A percentile compares a stretch with the other conserved stretches of the same genome.
phyloP scores from a whole-genome alignment of 2,888 invertebrate genomes.

The Yponomeuta cagnagella region DNA sequence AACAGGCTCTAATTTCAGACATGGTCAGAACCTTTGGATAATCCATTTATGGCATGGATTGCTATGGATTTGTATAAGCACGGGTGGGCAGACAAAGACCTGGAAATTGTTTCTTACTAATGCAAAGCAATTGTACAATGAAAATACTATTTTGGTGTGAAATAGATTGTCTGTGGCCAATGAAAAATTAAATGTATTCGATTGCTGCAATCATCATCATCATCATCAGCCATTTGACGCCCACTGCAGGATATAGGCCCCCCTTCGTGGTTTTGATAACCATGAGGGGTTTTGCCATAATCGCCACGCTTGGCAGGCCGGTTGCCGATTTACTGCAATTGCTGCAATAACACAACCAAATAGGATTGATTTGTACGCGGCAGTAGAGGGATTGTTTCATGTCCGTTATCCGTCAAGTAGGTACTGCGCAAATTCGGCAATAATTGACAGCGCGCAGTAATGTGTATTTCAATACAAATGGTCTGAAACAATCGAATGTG shows the following conservation, averaged over 20 bases:
- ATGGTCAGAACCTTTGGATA: neutral
- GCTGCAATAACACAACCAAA: neutral
- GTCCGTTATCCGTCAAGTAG: neutral
- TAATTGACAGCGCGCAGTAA: neutral
- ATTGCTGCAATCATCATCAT: too few relatives aligned
- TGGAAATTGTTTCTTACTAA: neutral
- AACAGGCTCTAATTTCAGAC: neutral
- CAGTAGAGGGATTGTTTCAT: neutral
- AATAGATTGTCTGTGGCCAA: neutral
- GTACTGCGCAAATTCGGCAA: neutral
- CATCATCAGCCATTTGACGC: too few relatives aligned
- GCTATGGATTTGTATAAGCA: neutral
- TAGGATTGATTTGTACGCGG: neutral
- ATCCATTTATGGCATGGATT: neutral
- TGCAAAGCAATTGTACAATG: neutral
- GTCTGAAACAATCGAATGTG: neutral
- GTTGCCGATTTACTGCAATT: neutral
- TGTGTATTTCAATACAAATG: neutral
- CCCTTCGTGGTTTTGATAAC: too few relatives aligned
- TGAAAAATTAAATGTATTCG: neutral
- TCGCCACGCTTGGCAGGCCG: too few relatives aligned
- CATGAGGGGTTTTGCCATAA: too few relatives aligned
- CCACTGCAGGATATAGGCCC: too few relatives aligned
- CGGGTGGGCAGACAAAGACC: neutral
- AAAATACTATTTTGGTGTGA: constrained; percentile 1